Conservation (phyloP, 2,797 vertebrate species). For the Enteromius paludinosus region DNA sequence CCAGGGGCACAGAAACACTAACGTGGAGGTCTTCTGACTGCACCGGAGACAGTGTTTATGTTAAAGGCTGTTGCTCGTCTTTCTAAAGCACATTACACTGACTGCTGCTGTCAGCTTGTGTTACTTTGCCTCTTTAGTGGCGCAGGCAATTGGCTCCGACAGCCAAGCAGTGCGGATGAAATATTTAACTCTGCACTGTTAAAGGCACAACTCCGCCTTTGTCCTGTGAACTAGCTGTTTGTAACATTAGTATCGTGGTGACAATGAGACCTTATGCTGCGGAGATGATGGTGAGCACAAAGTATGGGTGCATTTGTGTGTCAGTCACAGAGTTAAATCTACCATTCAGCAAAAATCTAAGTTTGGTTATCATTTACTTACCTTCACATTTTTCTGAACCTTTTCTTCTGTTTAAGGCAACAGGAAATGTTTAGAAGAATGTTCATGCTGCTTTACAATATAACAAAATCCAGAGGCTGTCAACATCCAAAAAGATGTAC, state of each 20-base stretch:
- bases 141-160: constrained; percentile 85
- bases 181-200: constrained; percentile 89
- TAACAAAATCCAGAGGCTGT: not conserved
- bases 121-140: constrained; percentile 84
- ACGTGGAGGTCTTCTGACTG: constrained; percentile 41
- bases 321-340: not conserved
- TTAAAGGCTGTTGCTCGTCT: constrained; percentile 90
- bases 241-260: constrained; percentile 29
- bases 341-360: not conserved
- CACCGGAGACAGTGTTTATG: constrained; percentile 82
- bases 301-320: not conserved
- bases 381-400: not conserved
- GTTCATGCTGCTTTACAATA: not conserved
- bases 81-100: constrained; percentile 88
- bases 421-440: not conserved
- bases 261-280: constrained; percentile 22
- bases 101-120: constrained; percentile 91
- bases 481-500: not conserved
- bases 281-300: constrained; percentile 3
- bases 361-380: not conserved
- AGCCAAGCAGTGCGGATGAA: constrained; percentile 85
- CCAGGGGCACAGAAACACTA: constrained; percentile 36
- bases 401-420: not conserved
- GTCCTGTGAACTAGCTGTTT: constrained; percentile 77
- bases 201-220: constrained; percentile 86